Evolutionary conservation across 2,888 invertebrate species (phyloP).

Genomic region (Dryobotodes eremita): DNA sequence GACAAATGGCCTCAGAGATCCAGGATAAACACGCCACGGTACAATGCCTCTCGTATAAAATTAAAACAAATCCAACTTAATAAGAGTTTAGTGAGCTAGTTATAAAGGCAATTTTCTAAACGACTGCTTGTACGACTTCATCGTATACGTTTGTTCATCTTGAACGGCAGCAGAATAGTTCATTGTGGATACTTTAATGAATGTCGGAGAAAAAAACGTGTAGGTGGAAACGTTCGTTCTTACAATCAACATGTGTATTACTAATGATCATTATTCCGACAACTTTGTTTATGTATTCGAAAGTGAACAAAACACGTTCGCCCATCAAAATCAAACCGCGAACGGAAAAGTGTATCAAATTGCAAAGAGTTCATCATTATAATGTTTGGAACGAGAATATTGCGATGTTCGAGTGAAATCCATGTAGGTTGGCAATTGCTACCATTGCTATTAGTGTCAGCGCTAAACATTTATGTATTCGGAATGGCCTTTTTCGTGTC

Average conservation of each 20-base stretch:
- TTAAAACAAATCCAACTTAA: slow-evolving; percentile 78
- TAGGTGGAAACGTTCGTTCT: slow-evolving; percentile 57
- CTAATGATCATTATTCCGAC: slow-evolving; percentile 62
- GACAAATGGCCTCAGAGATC: slow-evolving; percentile 87
- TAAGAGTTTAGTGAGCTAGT: slow-evolving; percentile 73
- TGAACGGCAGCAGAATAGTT: slow-evolving; percentile 68
- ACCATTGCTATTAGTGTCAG: slow-evolving; percentile 67
- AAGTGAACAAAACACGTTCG: slow-evolving; percentile 76
- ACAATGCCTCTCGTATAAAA: slow-evolving; percentile 81
- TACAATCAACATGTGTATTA: slow-evolving; percentile 52
- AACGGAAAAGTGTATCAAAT: slow-evolving; percentile 86
- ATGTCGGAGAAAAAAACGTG: slow-evolving; percentile 52
- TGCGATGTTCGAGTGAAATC: slow-evolving; percentile 69
- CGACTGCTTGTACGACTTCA: slow-evolving; percentile 62
- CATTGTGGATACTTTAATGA: slow-evolving; percentile 65
- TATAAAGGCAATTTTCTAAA: slow-evolving; percentile 68
- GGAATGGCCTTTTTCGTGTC: slow-evolving; percentile 74
- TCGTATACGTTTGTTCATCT: slow-evolving; percentile 59
- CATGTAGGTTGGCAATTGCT: slow-evolving; percentile 68
- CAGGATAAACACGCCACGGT: slow-evolving; percentile 80
- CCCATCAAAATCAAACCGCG: slow-evolving; percentile 69
- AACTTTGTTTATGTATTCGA: slow-evolving; percentile 66
- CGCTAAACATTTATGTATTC: slow-evolving; percentile 68
- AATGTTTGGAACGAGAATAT: slow-evolving; percentile 63
- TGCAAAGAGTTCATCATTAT: slow-evolving; percentile 76